Base-by-base conservation (phyloP, 2,888 invertebrate species). In the Pristionchus japonicus region DNA sequence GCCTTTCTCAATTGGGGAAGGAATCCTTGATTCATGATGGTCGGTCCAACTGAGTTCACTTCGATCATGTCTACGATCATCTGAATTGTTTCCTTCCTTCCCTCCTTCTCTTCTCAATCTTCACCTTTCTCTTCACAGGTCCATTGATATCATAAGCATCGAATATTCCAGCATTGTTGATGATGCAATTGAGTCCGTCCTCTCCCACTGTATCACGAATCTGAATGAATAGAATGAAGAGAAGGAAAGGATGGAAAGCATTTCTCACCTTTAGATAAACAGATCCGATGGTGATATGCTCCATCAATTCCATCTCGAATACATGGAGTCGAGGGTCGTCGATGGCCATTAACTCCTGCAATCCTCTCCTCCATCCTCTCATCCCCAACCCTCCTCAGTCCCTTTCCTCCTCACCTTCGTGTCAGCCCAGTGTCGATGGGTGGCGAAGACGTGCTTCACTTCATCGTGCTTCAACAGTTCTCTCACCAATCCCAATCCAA, bases 1-100 rank as follows among this genome's bases (percentile, higher is more conserved):
- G 86, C 86, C 31, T 86, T 86, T 20, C 86, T 43, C 64, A 86
- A 37, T 43, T 86, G 86, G 17, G 86, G 86, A 64, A 86, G 64
- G 27, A 86, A 86, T 49, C 64, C 86, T 37, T 86, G 86, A 64
- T 37, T 61, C n/a, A 86, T 67, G 43, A 86, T 86, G 4, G 67
- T 86, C 23, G 86, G 86, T 11, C 86, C 86, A 20, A 86, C 47
- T 20, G 86, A 40, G 31, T 86, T 86, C 27, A 86, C 31, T 67
- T 86, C 86, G n/a, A 86, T 67, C 47, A 27, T n/a, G 67, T 64
- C 86, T 3, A 86, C 86, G 17, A 86, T 86, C 47, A 67, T 40
- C 86, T 86, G 23, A 15, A 86, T 43, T 6, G 7, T 64, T 13
- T 6, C 27, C 47, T 27, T 20, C 1, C 13, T 37, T 84, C 15